Evolutionary conservation across 2,888 invertebrate genomes (phyloP), one percentile per base, ranked within the genome.

Genomic region (Dysmachus trigonus): DNA sequence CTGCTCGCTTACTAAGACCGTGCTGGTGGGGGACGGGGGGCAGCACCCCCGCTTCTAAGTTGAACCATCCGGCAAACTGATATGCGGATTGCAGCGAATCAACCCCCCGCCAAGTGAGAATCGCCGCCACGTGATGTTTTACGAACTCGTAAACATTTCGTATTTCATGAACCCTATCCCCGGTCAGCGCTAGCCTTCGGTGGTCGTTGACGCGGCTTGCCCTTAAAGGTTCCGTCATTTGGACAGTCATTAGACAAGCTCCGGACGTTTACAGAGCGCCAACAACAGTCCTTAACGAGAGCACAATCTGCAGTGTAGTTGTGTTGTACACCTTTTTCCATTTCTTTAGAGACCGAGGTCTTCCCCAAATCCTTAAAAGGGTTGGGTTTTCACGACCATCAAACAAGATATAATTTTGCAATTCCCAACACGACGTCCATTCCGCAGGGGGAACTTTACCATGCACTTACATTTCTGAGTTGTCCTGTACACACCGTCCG

Each of bases 391-490:
- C 47, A 47, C 27, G 41, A 47, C 41, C 77, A 77, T 77, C 77
- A 77, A 77, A 77, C 38, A 47, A 47, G 47, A 77, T 30, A 77
- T 47, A 77, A 77, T 77, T 77, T 77, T 31, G 47, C 77, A 77
- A 51, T 77, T 77, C 47, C 77, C 77, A 47, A 77, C 77, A 77
- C 77, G 27, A 47, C 77, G 10, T 77, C n/a, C 47, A 47, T 77
- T 77, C 77, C 77, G 30, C 7, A 10, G 47, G 31, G 31, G 47
- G 47, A 77, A 77, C 77, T 77, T 77, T 77, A 13, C 47, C 77
- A 27, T 77, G 77, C 27, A 30, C 77, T 77, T 77, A 31, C 77
- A 77, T 77, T 30, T 27, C 41, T 41, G 47, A 77, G 41, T 77
- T 77, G 77, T 47, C 30, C 77, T n/a, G 27, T n/a, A n/a, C 27